These are phyloP conservation scores for Galagoides demidoff DNA, from an alignment of 2,797 vertebrate species.

Conservation along the genomic window DNA sequence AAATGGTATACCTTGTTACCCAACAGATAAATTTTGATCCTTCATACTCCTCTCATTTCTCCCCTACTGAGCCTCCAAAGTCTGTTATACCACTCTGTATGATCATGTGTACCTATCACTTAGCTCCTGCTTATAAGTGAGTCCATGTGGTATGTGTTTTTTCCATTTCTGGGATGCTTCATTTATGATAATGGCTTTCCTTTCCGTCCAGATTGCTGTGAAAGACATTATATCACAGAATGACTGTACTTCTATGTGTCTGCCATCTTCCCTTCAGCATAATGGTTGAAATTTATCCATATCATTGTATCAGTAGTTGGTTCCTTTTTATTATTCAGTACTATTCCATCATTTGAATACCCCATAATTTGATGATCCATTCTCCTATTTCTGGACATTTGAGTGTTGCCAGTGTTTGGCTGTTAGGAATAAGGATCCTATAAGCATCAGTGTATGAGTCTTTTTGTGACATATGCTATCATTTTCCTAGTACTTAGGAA, in stretches of 20 bases:
- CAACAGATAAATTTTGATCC: neutral
- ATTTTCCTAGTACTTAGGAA: slow-evolving; percentile 30
- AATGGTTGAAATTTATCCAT: neutral
- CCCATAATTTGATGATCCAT: neutral
- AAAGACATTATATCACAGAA: neutral
- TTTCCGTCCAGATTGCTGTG: neutral
- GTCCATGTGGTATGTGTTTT: neutral
- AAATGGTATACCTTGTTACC: neutral
- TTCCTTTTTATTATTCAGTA: slow-evolving; percentile 36
- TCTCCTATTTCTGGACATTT: slow-evolving; percentile 33
- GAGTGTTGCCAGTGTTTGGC: slow-evolving; percentile 40
- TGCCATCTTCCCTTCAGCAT: neutral
- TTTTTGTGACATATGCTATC: slow-evolving; percentile 38
- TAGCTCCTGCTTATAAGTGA: neutral
- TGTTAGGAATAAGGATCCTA: slow-evolving; percentile 40
- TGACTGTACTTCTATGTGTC: neutral
- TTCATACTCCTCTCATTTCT: neutral
- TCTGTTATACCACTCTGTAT: neutral
- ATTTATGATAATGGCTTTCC: neutral
- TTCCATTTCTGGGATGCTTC: neutral
- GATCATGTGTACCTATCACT: neutral
- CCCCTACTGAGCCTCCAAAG: neutral
- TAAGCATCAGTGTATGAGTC: neutral
- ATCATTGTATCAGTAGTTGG: neutral
- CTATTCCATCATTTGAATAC: neutral